These are phyloP conservation scores for Stylophora pistillata DNA, from an alignment of 64 coral and sea anemone species.

Conservation along the genomic window DNA sequence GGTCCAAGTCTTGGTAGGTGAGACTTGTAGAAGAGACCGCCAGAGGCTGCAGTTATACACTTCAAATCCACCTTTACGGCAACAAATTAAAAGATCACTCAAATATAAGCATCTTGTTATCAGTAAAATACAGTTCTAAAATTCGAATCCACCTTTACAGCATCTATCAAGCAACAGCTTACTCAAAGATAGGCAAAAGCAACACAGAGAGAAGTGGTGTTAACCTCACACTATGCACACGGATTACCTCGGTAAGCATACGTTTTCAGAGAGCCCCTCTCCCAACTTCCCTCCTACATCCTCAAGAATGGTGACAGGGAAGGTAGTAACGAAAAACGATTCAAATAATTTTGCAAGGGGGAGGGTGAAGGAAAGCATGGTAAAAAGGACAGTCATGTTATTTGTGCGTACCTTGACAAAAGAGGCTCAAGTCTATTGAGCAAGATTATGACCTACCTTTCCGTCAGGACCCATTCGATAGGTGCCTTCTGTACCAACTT, in stretches of 20 bases:
- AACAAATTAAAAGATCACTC: neutral
- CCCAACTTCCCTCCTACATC: no score
- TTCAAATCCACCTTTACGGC: constrained; percentile 27
- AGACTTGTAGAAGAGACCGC: constrained; percentile 45
- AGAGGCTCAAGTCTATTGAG: neutral
- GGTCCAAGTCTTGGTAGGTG: constrained; percentile 34
- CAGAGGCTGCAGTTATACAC: constrained; percentile 2
- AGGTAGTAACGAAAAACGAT: no score
- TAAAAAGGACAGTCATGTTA: no score
- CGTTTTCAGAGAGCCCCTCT: no score
- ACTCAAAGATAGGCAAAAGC: no score
- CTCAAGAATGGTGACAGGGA: no score
- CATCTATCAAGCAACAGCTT: no score
- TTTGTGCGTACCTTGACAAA: neutral
- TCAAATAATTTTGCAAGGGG: no score
- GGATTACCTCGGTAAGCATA: no score
- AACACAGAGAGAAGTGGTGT: neutral
- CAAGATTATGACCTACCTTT: constrained; percentile 42
- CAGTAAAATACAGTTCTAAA: no score
- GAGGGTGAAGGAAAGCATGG: no score
- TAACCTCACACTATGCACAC: neutral
- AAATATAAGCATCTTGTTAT: neutral
- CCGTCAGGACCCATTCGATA: constrained; percentile 62
- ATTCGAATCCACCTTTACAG: no score
- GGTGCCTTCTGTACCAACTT: constrained; percentile 2